phyloP scores from a whole-genome alignment of 1,140 invertebrate genomes.

The Trigoniulus corallinus region DNA sequence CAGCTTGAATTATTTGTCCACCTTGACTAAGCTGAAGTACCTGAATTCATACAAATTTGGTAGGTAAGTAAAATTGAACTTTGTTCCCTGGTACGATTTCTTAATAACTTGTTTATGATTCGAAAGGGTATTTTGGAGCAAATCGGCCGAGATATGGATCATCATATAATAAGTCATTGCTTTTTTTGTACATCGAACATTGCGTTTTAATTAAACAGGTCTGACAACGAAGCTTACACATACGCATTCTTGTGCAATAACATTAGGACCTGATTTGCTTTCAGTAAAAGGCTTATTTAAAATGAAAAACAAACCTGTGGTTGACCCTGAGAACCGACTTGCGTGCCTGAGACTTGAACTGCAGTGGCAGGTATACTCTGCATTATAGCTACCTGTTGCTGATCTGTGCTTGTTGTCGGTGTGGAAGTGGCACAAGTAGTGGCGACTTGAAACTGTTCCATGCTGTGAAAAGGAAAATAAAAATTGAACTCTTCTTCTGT shows the following conservation, averaged over 20 bases:
- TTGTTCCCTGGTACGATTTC: too few relatives aligned
- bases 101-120: too few relatives aligned
- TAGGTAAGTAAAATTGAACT: background rate
- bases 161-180: too few relatives aligned
- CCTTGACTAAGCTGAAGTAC: slow-evolving; percentile 27
- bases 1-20: slow-evolving; percentile 27
- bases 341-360: slow-evolving; percentile 18
- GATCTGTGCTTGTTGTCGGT: slow-evolving; percentile 2
- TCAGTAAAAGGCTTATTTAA: too few relatives aligned
- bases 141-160: too few relatives aligned
- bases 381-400: slow-evolving; percentile 23
- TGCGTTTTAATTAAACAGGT: too few relatives aligned
- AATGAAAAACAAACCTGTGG: too few relatives aligned
- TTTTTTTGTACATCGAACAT: too few relatives aligned
- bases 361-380: slow-evolving; percentile 20
- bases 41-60: slow-evolving; percentile 1
- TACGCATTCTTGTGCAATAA: too few relatives aligned
- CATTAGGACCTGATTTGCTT: background rate
- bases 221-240: too few relatives aligned
- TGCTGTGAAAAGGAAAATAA: background rate
- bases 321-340: slow-evolving; percentile 11
- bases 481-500: too few relatives aligned
- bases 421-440: slow-evolving; percentile 5
- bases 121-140: too few relatives aligned
- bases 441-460: slow-evolving; percentile 17